Conservation (phyloP, 2,113 vertebrate species). For the Beaufortia kweichowensis region DNA sequence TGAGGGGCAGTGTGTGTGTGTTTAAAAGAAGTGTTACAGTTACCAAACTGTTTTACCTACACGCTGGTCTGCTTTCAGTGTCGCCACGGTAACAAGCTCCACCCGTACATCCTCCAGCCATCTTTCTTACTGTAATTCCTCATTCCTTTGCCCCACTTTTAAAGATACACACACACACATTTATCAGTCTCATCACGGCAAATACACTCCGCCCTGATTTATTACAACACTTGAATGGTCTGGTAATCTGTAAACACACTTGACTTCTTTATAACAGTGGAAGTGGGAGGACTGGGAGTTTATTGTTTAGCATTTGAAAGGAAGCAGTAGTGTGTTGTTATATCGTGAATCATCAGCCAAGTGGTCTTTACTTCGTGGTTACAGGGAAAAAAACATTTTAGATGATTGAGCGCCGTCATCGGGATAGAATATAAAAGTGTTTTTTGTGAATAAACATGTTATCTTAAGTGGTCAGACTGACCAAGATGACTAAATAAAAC, state of each 20-base stretch:
- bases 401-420: too few relatives aligned
- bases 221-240: slow-evolving; percentile 35
- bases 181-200: slow-evolving; percentile 45
- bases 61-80: slow-evolving; percentile 68
- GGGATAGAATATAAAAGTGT: too few relatives aligned
- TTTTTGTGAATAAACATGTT: too few relatives aligned
- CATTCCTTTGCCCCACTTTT: slow-evolving; percentile 34
- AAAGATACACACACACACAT: slow-evolving; percentile 34
- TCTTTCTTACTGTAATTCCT: slow-evolving; percentile 33
- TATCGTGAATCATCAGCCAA: slow-evolving; percentile 18
- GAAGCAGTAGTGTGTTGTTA: background rate
- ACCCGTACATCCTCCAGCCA: slow-evolving; percentile 45
- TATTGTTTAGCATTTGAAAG: slow-evolving; percentile 25
- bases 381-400: background rate
- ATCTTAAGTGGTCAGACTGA: too few relatives aligned
- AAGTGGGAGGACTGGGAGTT: slow-evolving; percentile 25
- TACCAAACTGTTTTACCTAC: slow-evolving; percentile 65
- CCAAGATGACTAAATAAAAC: too few relatives aligned
- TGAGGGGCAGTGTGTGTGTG: slow-evolving; percentile 43
- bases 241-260: slow-evolving; percentile 48
- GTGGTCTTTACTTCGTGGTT: slow-evolving; percentile 1
- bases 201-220: slow-evolving; percentile 38
- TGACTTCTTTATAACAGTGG: slow-evolving; percentile 9
- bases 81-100: slow-evolving; percentile 31
- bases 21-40: slow-evolving; percentile 12